Conservation (phyloP, 2,888 invertebrate species). For the Acleris sparsana region DNA sequence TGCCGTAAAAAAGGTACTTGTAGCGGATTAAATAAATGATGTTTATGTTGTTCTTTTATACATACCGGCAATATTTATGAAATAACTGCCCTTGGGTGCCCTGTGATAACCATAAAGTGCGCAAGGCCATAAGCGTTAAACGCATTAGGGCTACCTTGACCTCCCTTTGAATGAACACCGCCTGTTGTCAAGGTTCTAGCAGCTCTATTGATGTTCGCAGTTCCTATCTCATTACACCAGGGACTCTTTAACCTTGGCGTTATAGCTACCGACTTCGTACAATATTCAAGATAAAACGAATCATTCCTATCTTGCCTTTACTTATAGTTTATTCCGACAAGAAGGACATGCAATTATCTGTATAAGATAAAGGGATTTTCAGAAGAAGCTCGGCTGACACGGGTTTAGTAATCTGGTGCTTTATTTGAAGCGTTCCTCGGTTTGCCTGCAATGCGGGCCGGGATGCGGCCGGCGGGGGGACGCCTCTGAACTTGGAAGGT, state of each 20-base stretch:
- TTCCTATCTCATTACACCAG: constrained; percentile 49
- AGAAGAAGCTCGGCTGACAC: constrained; percentile 44
- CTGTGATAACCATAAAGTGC: constrained; percentile 66
- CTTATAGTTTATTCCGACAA: constrained; percentile 17
- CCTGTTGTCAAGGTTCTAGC: constrained; percentile 62
- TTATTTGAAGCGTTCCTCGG: constrained; percentile 65
- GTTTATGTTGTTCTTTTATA: constrained; percentile 37
- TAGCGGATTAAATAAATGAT: neutral
- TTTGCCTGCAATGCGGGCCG: constrained; percentile 77
- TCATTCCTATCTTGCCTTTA: constrained; percentile 42
- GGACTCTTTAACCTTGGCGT: constrained; percentile 48
- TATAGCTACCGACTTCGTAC: constrained; percentile 53
- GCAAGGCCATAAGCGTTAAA: constrained; percentile 60
- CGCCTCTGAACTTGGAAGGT: constrained; percentile 74
- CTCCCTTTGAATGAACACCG: constrained; percentile 52
- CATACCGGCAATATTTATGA: constrained; percentile 51
- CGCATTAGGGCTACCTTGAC: constrained; percentile 70
- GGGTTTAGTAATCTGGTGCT: constrained; percentile 53
- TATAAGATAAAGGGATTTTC: constrained; percentile 46
- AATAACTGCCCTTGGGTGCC: constrained; percentile 49
- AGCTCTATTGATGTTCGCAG: constrained; percentile 55
- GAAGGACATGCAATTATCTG: constrained; percentile 19
- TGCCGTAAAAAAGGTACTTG: neutral
- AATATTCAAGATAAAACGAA: constrained; percentile 41
- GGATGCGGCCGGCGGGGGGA: constrained; percentile 51